Base-by-base conservation (phyloP, 2,888 invertebrate species). In the Calliphora vomitoria region DNA sequence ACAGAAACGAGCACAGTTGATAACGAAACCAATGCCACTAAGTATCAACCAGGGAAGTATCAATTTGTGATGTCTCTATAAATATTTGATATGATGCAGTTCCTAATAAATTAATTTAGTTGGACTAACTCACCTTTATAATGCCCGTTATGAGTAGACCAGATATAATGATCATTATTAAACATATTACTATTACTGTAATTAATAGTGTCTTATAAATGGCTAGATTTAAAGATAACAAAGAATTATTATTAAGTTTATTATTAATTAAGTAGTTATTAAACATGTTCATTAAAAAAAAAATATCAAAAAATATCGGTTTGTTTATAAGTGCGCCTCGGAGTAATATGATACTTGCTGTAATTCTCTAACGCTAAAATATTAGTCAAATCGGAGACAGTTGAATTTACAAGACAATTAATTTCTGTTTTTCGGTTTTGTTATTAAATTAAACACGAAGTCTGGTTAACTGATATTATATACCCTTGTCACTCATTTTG, bases 41-140 rank as follows among this genome's bases (percentile, higher is more conserved):
- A 68, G 8, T 4, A 68, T 15, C 3, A 68, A 3, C 68, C 68
- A 68, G 47, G 68, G 68, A 1, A 68, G 6, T 25, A 47, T 68
- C 8, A 47, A 25, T 31, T 44, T 47, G 2, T 68, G 68, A 3
- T 41, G 72, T 58, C 25, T 74, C 72, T 58, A 15, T n/a, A 50
- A 50, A 50, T n/a, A 50, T 13, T 50, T 15, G 13, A 47, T 4
- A 13, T 47, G 13, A 47, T 15, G 0, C 10, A 47, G 13, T 13
- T 11, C 13, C 13, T 41, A 41, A 41, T 41, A 8, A 41, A n/a
- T 13, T n/a, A 4, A n/a, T n/a, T 50, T 50, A n/a, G 5, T 50
- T 50, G 13, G 4, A 47, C 3, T 50, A n/a, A 44, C 44, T 11
- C n/a, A 50, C 50, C 4, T n/a, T 50, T 15, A 50, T 5, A 50